Evolutionary conservation across 2,113 vertebrate genomes (phyloP), one percentile per base, ranked within the genome.

Genomic region (Percopsis transmontana): DNA sequence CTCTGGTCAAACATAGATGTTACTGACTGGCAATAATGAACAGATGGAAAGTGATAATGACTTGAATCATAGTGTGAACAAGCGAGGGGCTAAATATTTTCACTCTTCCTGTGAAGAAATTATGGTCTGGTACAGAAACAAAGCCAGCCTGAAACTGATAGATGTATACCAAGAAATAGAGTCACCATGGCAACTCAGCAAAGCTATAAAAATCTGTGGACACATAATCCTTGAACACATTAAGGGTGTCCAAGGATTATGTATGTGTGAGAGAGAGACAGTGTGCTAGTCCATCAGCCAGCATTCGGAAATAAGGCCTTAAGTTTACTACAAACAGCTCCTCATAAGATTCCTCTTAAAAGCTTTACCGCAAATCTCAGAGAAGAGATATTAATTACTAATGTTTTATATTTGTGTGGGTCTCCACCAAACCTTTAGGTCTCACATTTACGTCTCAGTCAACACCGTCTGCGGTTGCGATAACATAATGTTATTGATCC

Each of bases 121-220:
- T 51, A 69, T 14, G 48, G 23, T 72, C 66, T 79, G 62, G 50
- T 54, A 79, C 53, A 79, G 56, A 77, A 52, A 33, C 8, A 33
- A 33, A 4, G 15, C 40, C 9, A 62, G 33, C 55, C 66, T 58
- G 19, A 66, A 61, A 72, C 44, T 71, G 56, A 76, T 72, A 61
- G 38, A 68, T 41, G 60, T 72, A 84, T 55, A 62, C 55, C 64
- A 64, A 79, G 61, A 62, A 72, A 54, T 80, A 65, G 39, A 52
- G 74, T 90, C 72, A 66, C 87, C 81, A 88, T 87, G 74, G 86
- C 60, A 90, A 91, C 88, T 39, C 67, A 73, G 62, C 72, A 85
- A 83, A 76, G 74, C 73, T 60, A 55, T 70, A 61, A 81, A 62
- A 72, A 45, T 33, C 27, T 33, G 5, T 14, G 42, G 15, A 45